phyloP scores from a whole-genome alignment of 1,140 invertebrate species.

The Lepidurus apus region DNA sequence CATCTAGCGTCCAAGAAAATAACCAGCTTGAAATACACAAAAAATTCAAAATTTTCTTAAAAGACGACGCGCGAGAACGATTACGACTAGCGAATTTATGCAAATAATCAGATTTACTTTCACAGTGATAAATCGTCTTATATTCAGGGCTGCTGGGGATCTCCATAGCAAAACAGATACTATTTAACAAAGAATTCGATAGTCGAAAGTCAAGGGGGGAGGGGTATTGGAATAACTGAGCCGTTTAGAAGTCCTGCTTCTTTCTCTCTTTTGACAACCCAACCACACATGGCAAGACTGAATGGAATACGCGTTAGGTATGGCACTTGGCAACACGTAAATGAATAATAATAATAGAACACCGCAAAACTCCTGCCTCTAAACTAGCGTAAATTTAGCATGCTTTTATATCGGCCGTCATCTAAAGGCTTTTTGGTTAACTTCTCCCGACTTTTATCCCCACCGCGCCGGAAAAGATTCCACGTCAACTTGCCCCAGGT shows the following conservation, averaged over 20 bases:
- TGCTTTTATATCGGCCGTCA: background rate
- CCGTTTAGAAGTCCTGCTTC: conserved; percentile 1
- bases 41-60: too few species aligned
- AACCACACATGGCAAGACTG: background rate
- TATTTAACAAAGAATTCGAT: conserved; percentile 1
- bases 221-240: background rate
- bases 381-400: conserved; percentile 15
- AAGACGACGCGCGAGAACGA: too few species aligned
- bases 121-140: background rate
- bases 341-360: background rate
- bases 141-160: background rate
- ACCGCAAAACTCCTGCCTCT: background rate
- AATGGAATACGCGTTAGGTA: conserved; percentile 17
- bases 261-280: background rate
- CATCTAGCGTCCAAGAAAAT: too few species aligned
- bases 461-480: conserved; percentile 53
- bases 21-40: too few species aligned
- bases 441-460: conserved; percentile 4
- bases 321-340: conserved; percentile 16
- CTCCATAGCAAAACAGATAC: background rate
- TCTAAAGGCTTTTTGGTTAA: conserved; percentile 19
- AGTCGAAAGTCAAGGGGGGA: background rate
- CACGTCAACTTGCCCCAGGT: conserved; percentile 50
- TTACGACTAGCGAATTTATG: too few species aligned
- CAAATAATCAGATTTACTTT: background rate